phyloP scores from a whole-genome alignment of 2,888 invertebrate species.

The Scaptomyza parva region DNA sequence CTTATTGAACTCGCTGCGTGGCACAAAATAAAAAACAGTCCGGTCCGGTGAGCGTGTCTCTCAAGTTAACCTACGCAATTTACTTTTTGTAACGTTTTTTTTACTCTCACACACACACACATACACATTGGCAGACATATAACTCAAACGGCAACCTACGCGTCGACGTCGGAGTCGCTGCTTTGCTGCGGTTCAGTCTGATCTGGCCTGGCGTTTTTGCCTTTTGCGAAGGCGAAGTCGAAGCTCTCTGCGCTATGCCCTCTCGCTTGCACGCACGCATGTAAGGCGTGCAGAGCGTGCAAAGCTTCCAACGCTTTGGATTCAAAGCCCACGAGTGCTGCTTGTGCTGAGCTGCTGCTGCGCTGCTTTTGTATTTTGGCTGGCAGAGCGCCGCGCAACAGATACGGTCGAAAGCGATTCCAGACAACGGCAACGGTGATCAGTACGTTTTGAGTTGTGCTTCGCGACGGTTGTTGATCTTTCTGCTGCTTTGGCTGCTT shows the following conservation, averaged over 20 bases:
- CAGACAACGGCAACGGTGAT: slow-evolving; percentile 71
- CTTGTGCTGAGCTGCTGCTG: slow-evolving; percentile 41
- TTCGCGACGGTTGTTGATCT: slow-evolving; percentile 82
- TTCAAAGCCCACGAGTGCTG: slow-evolving; percentile 56
- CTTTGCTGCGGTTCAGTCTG: slow-evolving; percentile 9
- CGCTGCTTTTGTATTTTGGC: slow-evolving; percentile 52
- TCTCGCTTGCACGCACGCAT: slow-evolving; percentile 67
- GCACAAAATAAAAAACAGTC: slow-evolving; percentile 49
- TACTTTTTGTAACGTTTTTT: slow-evolving; percentile 7
- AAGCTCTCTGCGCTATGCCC: slow-evolving; percentile 37
- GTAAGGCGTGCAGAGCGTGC: slow-evolving; percentile 6
- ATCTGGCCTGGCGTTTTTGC: slow-evolving; percentile 54
- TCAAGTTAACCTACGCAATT: slow-evolving; percentile 61
- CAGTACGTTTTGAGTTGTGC: slow-evolving; percentile 84
- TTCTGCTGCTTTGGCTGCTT: slow-evolving; percentile 56
- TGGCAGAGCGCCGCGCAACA: slow-evolving; percentile 62
- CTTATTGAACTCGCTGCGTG: slow-evolving; percentile 75
- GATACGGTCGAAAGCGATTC: slow-evolving; percentile 74
- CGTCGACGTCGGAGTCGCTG: slow-evolving; percentile 34
- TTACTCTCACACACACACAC: slow-evolving; percentile 32
- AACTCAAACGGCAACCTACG: slow-evolving; percentile 56
- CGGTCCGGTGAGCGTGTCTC: slow-evolving; percentile 31
- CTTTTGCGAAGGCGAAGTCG: slow-evolving; percentile 72
- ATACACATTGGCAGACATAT: slow-evolving; percentile 29
- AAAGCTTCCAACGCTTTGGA: slow-evolving; percentile 49